Evolutionary conservation across 2,888 invertebrate genomes (phyloP).

Genomic region (Camponotus fellah): DNA sequence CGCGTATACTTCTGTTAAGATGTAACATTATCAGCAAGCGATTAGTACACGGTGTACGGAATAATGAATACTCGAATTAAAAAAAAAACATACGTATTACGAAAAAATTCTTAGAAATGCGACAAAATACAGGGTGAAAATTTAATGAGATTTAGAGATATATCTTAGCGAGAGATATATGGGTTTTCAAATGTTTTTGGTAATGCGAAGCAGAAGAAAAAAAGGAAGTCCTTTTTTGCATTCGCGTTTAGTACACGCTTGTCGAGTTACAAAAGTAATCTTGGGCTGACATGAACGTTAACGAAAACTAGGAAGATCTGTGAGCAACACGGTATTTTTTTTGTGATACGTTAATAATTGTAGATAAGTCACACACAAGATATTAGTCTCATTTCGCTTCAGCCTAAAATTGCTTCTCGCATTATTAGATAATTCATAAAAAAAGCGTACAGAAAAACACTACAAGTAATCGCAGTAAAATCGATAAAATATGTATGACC

Average conservation of each 20-base stretch:
- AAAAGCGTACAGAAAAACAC: conserved; percentile 38
- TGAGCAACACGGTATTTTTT: conserved; percentile 44
- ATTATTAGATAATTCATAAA: conserved; percentile 45
- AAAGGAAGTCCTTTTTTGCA: conserved; percentile 14
- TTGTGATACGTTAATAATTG: conserved; percentile 53
- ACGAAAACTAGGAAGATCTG: conserved; percentile 59
- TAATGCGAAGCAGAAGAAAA: not conserved
- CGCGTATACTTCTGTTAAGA: not conserved
- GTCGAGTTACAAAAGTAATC: conserved; percentile 55
- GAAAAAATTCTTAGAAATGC: conserved; percentile 21
- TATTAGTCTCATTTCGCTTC: conserved; percentile 62
- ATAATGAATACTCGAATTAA: not conserved
- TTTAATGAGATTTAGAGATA: conserved; percentile 16
- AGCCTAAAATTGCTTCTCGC: conserved; percentile 68
- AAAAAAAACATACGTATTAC: conserved; percentile 17
- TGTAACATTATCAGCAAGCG: not conserved
- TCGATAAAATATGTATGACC: conserved; percentile 39
- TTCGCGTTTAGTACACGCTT: conserved; percentile 10
- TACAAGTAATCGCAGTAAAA: conserved; percentile 30
- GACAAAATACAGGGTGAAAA: conserved; percentile 31
- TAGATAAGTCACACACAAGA: conserved; percentile 33
- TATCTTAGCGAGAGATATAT: conserved; percentile 23
- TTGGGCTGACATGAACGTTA: conserved; percentile 62
- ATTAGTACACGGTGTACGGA: not conserved
- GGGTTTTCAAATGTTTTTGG: not conserved